Base-by-base conservation (phyloP, 1,140 invertebrate genomes). In the Vollenhovia emeryi region DNA sequence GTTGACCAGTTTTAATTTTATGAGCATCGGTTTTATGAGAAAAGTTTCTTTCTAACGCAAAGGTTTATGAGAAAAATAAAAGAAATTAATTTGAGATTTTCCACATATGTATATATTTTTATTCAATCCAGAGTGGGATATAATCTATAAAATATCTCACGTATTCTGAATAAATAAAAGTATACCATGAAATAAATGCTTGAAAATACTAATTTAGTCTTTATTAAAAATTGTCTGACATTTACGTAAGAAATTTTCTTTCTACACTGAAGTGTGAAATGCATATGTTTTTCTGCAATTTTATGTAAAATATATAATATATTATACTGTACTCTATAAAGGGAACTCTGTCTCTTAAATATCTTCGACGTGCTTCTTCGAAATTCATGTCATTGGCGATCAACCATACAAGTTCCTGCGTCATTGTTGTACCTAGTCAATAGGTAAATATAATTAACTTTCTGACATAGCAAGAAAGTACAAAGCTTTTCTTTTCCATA, bases 401-500 rank as follows among this genome's bases (percentile, higher is more conserved):
- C 76, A 98, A 94, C 97, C 97, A 98, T 3, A 97, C 96, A 90
- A 98, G 95, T 94, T 98, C 98, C 92, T 98, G 97, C 0, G 96
- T 97, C 97, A 97, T 97, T 2, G 97, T 98, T 2, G 97, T 98
- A 59, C 97, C 97, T 97, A 60, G 55, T 50, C 21, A n/a, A 57
- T 27, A 50, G 1, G 8, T 55, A 55, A 55, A 55, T 21, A 9
- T 9, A 55, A 24, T 55, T 55, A 24, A 55, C 3, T 24, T 55
- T 55, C 8, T 55, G 3, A 24, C 8, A 55, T 11, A 55, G 2
- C n/a, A 55, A 0, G 8, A 52, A 50, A n/a, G n/a, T n/a, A 6
- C 18, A 50, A 5, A 50, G 6, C n/a, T 50, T 50, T n/a, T 7
- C 3, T 7, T 50, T 50, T 50, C 18, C n/a, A n/a, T 18, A 50